Evolutionary conservation across 1,140 invertebrate genomes (phyloP).

Genomic region (Latrodectus geometricus): DNA sequence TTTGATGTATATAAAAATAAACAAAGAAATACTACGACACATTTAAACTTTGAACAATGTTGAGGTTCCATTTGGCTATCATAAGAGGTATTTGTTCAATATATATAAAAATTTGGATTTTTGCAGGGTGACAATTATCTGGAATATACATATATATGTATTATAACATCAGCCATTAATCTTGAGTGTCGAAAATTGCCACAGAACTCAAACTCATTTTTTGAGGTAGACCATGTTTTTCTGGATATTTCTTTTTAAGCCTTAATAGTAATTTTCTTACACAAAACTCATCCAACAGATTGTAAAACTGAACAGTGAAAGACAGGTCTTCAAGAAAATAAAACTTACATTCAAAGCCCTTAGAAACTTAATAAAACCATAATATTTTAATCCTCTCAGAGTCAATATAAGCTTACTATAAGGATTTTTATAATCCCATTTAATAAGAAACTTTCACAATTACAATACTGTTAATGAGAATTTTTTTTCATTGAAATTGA

Average conservation of each 20-base stretch:
- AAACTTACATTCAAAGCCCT: too few species aligned
- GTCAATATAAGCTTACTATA: too few species aligned
- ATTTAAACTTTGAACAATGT: background rate
- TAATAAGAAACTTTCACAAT: too few species aligned
- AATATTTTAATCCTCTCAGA: too few species aligned
- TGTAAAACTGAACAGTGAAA: background rate
- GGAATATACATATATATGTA: background rate
- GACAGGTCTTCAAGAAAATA: background rate
- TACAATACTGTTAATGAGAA: too few species aligned
- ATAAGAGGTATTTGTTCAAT: background rate
- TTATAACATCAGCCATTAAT: background rate
- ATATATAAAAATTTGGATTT: background rate
- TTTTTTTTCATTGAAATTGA: too few species aligned
- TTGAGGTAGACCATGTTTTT: slow-evolving; percentile 53
- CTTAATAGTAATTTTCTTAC: background rate
- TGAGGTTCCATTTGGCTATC: background rate
- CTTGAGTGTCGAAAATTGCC: background rate
- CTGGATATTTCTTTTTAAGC: background rate
- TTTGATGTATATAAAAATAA: background rate
- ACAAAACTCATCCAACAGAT: slow-evolving; percentile 1
- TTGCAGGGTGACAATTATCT: background rate
- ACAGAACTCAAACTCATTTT: background rate
- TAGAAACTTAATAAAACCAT: too few species aligned
- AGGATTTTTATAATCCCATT: too few species aligned
- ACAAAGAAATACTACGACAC: background rate